phyloP scores from a whole-genome alignment of 2,797 vertebrate genomes.

The Centroberyx gerrardi region DNA sequence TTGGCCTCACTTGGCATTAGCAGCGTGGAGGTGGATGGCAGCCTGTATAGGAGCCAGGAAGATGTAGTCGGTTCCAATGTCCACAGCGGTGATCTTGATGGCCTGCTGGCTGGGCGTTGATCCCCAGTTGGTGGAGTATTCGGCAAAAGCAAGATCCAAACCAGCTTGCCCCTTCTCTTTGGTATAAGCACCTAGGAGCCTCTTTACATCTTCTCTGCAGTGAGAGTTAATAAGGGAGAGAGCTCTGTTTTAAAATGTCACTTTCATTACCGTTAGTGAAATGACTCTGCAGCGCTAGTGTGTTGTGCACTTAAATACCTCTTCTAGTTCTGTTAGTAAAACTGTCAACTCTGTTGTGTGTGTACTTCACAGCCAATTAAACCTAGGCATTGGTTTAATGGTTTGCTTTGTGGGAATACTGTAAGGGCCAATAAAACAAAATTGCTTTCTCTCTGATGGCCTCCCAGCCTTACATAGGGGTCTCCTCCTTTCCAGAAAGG shows the following conservation, averaged over 20 bases:
- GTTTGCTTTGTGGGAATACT: too few relatives aligned
- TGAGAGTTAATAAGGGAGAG: background rate
- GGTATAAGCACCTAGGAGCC: conserved; percentile 84
- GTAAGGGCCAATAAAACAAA: background rate
- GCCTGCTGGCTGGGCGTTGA: conserved; percentile 72
- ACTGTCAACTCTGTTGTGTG: too few relatives aligned
- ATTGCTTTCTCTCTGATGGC: too few relatives aligned
- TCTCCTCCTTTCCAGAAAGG: conserved; percentile 31
- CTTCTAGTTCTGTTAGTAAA: too few relatives aligned
- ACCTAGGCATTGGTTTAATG: too few relatives aligned
- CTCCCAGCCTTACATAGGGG: conserved; percentile 80
- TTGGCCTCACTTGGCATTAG: conserved; percentile 86
- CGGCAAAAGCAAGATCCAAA: conserved; percentile 65
- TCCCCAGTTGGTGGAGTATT: conserved; percentile 88
- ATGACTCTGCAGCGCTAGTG: background rate
- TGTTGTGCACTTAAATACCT: too few relatives aligned
- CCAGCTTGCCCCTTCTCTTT: conserved; percentile 81
- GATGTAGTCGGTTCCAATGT: conserved; percentile 88
- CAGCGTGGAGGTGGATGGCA: conserved; percentile 87
- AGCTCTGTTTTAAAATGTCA: background rate
- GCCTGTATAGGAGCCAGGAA: conserved; percentile 91
- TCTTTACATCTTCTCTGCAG: conserved; percentile 83
- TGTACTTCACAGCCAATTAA: too few relatives aligned
- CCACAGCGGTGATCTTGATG: conserved; percentile 90
- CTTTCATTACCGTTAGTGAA: background rate